Percentiles rank a stretch among this genome's conserved stretches.
Conservation (phyloP, 2,797 vertebrate genomes). For the Hypotaenidia okinawae region DNA sequence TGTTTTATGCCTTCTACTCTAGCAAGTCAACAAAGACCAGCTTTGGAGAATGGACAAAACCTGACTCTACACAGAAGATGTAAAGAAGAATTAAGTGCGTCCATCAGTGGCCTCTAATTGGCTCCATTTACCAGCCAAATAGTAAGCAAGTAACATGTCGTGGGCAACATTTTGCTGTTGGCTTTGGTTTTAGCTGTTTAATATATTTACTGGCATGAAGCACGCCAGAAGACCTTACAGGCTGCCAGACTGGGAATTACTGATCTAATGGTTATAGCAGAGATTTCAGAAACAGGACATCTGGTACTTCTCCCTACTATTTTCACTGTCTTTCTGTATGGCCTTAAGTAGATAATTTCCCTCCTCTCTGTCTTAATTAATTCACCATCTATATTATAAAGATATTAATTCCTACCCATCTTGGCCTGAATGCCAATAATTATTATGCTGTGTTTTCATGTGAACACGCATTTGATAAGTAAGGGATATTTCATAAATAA, state of each 20-base stretch:
- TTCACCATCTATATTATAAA: constrained; percentile 25
- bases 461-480: background rate
- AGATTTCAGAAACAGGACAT: constrained; percentile 11
- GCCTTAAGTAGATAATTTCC: constrained; percentile 37
- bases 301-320: constrained; percentile 16
- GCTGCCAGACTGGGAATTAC: constrained; percentile 24
- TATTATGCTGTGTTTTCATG: background rate
- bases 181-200: constrained; percentile 24
- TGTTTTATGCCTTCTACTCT: background rate
- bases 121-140: background rate
- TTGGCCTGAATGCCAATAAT: constrained; percentile 24
- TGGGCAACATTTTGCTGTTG: background rate
- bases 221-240: background rate
- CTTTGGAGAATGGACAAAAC: background rate
- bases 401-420: constrained; percentile 2
- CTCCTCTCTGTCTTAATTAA: constrained; percentile 47
- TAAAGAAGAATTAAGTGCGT: background rate
- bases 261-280: constrained; percentile 40
- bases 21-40: background rate
- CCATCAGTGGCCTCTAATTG: background rate
- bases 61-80: background rate
- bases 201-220: background rate
- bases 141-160: background rate
- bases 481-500: constrained; percentile 22
- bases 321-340: constrained; percentile 22